A percentile compares a stretch with the other conserved stretches of the same genome.
Conservation (phyloP, 2,113 vertebrate species). For the Anolis sagrei region DNA sequence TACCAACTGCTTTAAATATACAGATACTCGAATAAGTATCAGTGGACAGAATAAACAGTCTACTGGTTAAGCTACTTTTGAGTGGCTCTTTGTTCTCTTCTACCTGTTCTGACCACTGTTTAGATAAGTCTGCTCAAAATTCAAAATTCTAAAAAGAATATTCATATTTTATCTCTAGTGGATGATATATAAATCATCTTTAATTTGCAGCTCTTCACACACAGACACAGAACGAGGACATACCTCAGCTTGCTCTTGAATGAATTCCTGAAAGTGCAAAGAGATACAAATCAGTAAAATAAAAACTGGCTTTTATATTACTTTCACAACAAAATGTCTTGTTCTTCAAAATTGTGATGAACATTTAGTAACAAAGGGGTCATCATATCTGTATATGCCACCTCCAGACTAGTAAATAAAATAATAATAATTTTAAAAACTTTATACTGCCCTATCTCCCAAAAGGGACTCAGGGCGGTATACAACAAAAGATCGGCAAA, state of each 20-base stretch:
- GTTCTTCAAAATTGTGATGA: neutral
- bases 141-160: neutral
- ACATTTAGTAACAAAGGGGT: neutral
- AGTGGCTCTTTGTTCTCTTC: neutral
- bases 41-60: neutral
- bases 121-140: neutral
- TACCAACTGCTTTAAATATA: neutral
- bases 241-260: slow-evolving; percentile 94
- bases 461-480: too few species aligned
- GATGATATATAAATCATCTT: neutral
- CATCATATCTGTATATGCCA: neutral
- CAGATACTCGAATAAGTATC: neutral
- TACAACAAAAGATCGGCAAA: too few species aligned
- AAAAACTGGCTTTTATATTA: neutral
- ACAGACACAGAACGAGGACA: slow-evolving; percentile 47
- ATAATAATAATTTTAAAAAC: too few species aligned
- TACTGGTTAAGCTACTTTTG: neutral
- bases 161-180: neutral
- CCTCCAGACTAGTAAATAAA: neutral
- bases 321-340: neutral
- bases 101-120: slow-evolving; percentile 2
- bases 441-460: too few species aligned
- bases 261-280: slow-evolving; percentile 84
- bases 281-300: neutral
- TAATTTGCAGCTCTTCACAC: neutral